phyloP scores from a whole-genome alignment of 2,797 vertebrate species.

The Dicrostonyx torquatus region DNA sequence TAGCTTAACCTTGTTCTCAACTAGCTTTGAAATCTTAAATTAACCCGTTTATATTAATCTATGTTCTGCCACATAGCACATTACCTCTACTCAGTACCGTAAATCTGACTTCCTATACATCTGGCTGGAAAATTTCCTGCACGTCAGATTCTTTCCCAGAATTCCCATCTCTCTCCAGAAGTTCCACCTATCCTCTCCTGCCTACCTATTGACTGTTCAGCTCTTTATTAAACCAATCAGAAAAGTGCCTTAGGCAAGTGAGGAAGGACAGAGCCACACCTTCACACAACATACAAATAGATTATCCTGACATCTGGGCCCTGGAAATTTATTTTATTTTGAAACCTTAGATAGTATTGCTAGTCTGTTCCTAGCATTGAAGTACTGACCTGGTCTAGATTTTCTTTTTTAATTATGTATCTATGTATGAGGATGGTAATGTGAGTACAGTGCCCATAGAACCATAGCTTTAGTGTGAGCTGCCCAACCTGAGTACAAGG shows the following conservation, averaged over 20 bases:
- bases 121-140: background rate
- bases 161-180: background rate
- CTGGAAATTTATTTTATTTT: conserved; percentile 10
- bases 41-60: background rate
- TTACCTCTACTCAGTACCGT: background rate
- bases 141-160: background rate
- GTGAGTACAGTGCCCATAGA: background rate
- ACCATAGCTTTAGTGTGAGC: background rate
- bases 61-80: background rate
- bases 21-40: background rate
- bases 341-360: background rate
- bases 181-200: background rate
- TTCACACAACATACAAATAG: background rate
- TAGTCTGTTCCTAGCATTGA: background rate
- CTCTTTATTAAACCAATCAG: background rate
- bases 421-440: background rate
- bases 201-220: background rate
- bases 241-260: background rate
- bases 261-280: background rate
- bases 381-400: background rate
- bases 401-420: background rate
- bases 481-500: background rate
- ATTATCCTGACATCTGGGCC: background rate
- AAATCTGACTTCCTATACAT: background rate
- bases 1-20: background rate